Base-by-base conservation (phyloP, 2,797 vertebrate genomes). In the Phrynocephalus vlangalii region DNA sequence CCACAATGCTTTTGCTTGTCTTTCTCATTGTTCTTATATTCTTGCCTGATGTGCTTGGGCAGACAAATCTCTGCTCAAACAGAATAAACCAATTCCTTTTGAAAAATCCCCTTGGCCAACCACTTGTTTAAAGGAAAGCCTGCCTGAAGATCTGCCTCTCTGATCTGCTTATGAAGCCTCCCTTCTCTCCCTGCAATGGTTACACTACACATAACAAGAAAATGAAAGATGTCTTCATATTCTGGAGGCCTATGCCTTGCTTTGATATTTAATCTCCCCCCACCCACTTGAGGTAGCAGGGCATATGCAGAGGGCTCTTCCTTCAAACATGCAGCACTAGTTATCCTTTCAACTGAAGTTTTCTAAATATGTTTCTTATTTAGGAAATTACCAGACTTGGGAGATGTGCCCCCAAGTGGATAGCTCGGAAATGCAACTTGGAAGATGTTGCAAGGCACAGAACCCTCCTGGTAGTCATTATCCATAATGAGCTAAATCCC, bases 341-440 rank as follows among this genome's bases (percentile, higher is more conserved):
- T 82, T 82, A 18, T 72, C 81, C 6, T 85, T 33, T 80, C 52
- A 88, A 87, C 28, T 87, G 79, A 92, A 91, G 82, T 94, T 95
- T 92, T 80, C 79, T 56, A 87, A 91, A 87, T 91, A 44, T 67
- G 38, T 44, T 68, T 52, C 67, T 7, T 88, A 76, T 83, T 90
- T 83, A 50, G 52, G 88, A 88, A 91, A 88, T 70, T 66, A 90
- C 60, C 92, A 87, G 90, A 94, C 94, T 96, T 44, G 38, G 38
- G 38, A 44, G 38, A 44, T 44, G 38, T 44, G 38, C 95, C 92
- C 95, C 94, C 95, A 94, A 92, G 95, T 94, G 94, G 95, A 91
- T 94, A 92, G 77, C 80, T 89, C 84, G 92, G 92, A 94, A 94
- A 93, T 93, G 83, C 63, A 93, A 75, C 84, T 88, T 71, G 1